Evolutionary conservation across 35 echinoderm and acorn worm genomes (phyloP), one percentile per base, ranked within the genome.

Genomic region (Heliocidaris erythrogramma): DNA sequence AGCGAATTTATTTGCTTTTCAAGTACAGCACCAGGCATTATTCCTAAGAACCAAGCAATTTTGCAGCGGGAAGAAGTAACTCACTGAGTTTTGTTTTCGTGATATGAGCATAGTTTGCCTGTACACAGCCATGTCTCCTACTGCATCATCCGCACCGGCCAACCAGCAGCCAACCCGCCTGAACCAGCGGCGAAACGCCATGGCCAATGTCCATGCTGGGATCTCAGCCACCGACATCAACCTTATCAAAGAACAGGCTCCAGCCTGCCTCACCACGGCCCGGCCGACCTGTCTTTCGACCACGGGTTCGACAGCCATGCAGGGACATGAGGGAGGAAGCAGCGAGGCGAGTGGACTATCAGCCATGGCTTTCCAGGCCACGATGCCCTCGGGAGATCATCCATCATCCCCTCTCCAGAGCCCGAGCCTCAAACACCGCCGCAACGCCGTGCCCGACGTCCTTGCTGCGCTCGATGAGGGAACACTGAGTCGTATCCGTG

Each of bases 391-490:
- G 0, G n/a, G 30, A 93, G 31, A 32, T 48, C 32, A 32, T 2
- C 9, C 61, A 30, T 85, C 65, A 18, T 59, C 48, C 12, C 59
- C 59, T 4, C 60, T 85, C 11, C n/a, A 59, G n/a, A 59, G 88
- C 60, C 89, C 91, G 11, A 47, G 47, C 59, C 31, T 32, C 61
- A 90, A 92, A 8, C 93, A 88, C 10, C 85, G 96, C 4, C 49
- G 96, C 18, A 96, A 96, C 50, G 96, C 96, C 14, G 53, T 96
- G 11, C 88, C 96, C 52, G 89, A 96, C 24, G 93, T 94, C n/a
- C 90, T 96, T 49, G 96, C 94, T 27, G 71, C 84, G n/a, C 31
- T 96, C 71, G 96, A 94, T 56, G 86, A 96, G 13, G 90, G 49
- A 31, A 92, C 47, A 27, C 93, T 94, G 6, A 50, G 78, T 9